phyloP scores from a whole-genome alignment of 1,140 invertebrate species.

The Lepidurus arcticus region DNA sequence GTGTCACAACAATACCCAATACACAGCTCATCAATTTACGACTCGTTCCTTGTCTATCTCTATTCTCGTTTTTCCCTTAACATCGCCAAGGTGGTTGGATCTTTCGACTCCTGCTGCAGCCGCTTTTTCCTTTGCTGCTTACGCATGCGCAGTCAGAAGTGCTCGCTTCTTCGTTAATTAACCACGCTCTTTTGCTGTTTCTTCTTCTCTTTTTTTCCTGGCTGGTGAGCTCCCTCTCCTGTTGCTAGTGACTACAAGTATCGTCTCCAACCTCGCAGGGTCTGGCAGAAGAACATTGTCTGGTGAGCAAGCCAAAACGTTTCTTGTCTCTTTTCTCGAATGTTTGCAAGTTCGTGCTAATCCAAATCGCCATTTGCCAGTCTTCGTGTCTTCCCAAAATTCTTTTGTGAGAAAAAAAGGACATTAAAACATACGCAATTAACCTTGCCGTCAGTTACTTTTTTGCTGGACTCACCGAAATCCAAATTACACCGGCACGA shows the following conservation, averaged over 20 bases:
- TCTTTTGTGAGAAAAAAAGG: background rate
- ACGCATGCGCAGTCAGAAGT: background rate
- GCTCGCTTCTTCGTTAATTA: conserved; percentile 7
- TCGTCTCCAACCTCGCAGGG: background rate
- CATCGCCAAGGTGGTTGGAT: background rate
- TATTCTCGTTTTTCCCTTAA: background rate
- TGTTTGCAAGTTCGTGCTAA: background rate
- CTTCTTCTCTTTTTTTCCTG: background rate
- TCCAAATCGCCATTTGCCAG: background rate
- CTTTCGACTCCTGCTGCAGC: background rate
- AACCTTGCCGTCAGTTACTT: no score
- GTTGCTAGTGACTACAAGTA: conserved; percentile 10
- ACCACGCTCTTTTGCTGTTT: background rate
- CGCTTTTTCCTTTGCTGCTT: background rate
- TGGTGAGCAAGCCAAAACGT: background rate
- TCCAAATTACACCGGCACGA: no score
- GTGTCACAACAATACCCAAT: background rate
- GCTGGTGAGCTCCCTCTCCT: background rate
- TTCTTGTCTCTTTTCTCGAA: background rate
- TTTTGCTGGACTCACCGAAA: no score
- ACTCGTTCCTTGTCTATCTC: background rate
- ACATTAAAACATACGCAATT: no score
- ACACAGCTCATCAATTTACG: background rate
- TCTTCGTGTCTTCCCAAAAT: background rate
- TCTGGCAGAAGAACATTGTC: background rate